These are phyloP conservation scores for Peromyscus maniculatus DNA, from an alignment of 2,113 vertebrate species.

Conservation along the genomic window DNA sequence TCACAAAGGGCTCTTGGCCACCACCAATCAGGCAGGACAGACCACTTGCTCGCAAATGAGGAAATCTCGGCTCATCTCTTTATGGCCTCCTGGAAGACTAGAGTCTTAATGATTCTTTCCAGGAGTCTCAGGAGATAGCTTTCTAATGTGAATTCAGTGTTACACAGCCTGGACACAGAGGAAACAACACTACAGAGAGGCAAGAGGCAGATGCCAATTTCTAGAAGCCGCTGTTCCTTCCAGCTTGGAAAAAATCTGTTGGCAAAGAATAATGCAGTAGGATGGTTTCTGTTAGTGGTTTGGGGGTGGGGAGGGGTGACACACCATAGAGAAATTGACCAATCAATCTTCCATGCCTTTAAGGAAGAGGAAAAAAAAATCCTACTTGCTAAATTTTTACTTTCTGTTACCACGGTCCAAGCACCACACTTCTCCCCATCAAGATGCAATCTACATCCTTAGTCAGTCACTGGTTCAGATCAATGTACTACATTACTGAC, in stretches of 20 bases:
- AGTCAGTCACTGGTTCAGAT: not conserved
- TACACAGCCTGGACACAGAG: constrained; percentile 40
- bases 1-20: not conserved
- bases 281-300: not conserved
- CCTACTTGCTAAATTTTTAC: not conserved
- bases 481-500: not conserved
- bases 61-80: not conserved
- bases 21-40: not conserved
- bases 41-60: fast-evolving
- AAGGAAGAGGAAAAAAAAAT: not conserved
- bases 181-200: not conserved
- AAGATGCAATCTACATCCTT: not conserved
- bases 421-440: not conserved
- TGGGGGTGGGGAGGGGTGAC: constrained; percentile 14
- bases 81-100: not conserved
- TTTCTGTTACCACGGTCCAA: constrained; percentile 13
- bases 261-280: constrained; percentile 65
- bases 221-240: constrained; percentile 76
- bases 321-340: constrained; percentile 32
- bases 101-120: not conserved
- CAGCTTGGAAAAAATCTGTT: constrained; percentile 69
- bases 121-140: not conserved
- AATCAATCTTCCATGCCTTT: not conserved
- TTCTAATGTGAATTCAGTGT: constrained; percentile 64
- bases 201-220: constrained; percentile 72